Conservation (phyloP, 1,140 invertebrate species). For the Heliothis subflexa region DNA sequence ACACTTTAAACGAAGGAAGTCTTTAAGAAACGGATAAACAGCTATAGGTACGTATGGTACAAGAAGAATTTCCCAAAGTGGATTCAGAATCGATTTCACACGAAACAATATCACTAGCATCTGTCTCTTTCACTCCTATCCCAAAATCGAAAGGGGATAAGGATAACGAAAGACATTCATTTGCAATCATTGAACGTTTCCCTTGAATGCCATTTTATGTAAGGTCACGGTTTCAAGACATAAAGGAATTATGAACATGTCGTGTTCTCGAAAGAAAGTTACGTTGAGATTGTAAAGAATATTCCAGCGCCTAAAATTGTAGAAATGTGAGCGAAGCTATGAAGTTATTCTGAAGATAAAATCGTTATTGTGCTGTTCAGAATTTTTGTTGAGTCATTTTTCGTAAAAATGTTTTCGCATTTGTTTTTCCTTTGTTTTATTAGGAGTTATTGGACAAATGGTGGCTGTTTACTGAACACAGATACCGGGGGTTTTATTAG, state of each 20-base stretch:
- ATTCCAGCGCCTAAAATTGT: not conserved
- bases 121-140: constrained; percentile 13
- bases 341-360: constrained; percentile 7
- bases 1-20: too few relatives aligned
- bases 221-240: constrained; percentile 23
- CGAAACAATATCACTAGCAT: constrained; percentile 11
- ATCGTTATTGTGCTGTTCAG: not conserved
- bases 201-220: constrained; percentile 1
- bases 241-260: constrained; percentile 31
- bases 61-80: constrained; percentile 5
- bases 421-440: not conserved
- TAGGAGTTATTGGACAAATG: not conserved
- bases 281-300: not conserved
- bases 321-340: not conserved
- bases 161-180: constrained; percentile 19
- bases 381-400: not conserved
- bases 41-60: not conserved
- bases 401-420: not conserved
- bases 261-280: constrained; percentile 6
- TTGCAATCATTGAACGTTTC: constrained; percentile 24
- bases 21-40: not conserved
- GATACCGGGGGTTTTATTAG: too few relatives aligned
- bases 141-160: constrained; percentile 8
- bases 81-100: constrained; percentile 36
- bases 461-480: too few relatives aligned